Conservation (phyloP, 2,113 vertebrate species). For the Sylvia atricapilla region DNA sequence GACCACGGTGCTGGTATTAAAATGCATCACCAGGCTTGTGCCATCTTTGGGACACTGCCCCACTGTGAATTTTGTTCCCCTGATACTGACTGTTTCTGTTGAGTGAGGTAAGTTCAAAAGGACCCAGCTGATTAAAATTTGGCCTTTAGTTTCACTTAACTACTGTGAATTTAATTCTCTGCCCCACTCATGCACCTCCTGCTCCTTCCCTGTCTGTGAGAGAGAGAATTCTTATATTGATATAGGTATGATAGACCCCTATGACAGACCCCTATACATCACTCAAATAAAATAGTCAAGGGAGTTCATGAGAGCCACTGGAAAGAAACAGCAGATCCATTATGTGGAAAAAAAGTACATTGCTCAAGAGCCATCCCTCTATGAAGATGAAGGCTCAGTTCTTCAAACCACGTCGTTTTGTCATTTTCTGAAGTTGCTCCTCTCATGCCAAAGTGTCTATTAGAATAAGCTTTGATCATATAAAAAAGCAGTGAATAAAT, state of each 20-base stretch:
- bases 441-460: background rate
- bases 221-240: background rate
- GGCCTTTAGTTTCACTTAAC: background rate
- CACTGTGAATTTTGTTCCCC: background rate
- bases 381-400: background rate
- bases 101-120: background rate
- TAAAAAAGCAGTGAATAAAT: background rate
- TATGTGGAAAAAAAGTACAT: background rate
- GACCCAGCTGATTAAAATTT: background rate
- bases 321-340: background rate
- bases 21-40: background rate
- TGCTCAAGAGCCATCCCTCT: background rate
- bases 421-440: background rate
- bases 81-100: background rate
- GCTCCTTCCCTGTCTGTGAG: rapidly evolving
- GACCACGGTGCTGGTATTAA: rapidly evolving
- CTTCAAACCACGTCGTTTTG: background rate
- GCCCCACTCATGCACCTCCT: background rate
- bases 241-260: background rate
- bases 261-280: background rate
- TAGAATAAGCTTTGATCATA: background rate
- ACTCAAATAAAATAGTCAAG: background rate
- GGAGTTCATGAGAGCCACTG: background rate
- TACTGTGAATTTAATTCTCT: background rate
- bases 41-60: background rate